These are phyloP conservation scores for Acropternis orthonyx DNA, from an alignment of 2,797 vertebrate species.

Conservation along the genomic window DNA sequence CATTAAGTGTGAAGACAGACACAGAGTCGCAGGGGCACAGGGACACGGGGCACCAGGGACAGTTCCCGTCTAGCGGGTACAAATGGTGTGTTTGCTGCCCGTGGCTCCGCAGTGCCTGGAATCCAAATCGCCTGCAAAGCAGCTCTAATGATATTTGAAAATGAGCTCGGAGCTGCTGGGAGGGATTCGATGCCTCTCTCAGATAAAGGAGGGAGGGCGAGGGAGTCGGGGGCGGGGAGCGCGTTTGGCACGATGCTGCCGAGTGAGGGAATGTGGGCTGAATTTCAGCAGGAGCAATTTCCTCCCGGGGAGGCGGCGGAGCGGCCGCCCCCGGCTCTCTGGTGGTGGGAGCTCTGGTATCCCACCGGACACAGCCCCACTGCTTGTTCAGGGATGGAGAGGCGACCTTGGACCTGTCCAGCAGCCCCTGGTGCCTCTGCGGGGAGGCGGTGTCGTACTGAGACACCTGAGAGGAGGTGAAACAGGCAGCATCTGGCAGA, in stretches of 20 bases:
- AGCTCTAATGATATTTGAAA: not conserved
- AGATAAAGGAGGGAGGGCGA: not conserved
- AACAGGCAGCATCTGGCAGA: not conserved
- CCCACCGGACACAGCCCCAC: not conserved
- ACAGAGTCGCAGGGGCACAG: accelerated
- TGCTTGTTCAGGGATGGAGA: not conserved
- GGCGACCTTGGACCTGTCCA: accelerated
- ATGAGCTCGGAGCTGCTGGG: not conserved
- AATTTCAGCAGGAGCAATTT: not conserved
- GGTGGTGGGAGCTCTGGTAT: accelerated
- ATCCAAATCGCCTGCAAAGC: not conserved
- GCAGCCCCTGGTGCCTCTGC: not conserved
- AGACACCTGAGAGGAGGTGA: not conserved
- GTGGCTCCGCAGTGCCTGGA: not conserved
- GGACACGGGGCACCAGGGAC: accelerated
- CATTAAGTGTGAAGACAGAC: not conserved
- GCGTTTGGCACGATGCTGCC: not conserved
- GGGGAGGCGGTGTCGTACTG: not conserved
- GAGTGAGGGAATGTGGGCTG: not conserved
- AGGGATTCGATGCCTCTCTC: not conserved
- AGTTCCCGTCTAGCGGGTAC: not conserved
- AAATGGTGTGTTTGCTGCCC: not conserved
- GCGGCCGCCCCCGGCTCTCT: not conserved
- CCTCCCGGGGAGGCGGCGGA: not conserved
- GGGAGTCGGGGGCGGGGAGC: not conserved